phyloP scores from a whole-genome alignment of 2,888 invertebrate genomes.

The Selenia dentaria region DNA sequence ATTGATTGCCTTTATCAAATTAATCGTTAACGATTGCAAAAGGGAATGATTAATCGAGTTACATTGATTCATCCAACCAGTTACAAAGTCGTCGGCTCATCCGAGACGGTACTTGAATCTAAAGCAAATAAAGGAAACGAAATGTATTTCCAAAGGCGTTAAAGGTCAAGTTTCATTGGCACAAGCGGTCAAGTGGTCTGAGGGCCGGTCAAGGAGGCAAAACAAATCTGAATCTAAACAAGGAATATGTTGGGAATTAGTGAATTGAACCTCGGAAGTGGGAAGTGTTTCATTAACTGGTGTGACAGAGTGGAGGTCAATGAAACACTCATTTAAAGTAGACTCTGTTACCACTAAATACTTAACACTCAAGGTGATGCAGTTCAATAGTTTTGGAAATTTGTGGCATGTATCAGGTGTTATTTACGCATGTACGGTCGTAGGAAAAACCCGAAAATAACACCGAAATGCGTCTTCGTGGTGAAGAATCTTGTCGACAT shows the following conservation, averaged over 20 bases:
- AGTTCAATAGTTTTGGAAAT: conserved; percentile 11
- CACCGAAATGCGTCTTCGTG: neutral
- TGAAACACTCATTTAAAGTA: conserved; percentile 17
- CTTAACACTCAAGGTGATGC: conserved; percentile 26
- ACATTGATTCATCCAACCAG: conserved; percentile 31
- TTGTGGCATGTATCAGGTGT: neutral
- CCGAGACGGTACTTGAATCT: conserved; percentile 35
- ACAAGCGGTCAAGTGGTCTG: conserved; percentile 51
- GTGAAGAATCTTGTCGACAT: neutral
- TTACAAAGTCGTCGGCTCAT: conserved; percentile 28
- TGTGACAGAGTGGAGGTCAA: conserved; percentile 30
- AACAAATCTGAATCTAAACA: conserved; percentile 43
- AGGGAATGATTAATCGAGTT: conserved; percentile 21
- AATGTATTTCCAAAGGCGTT: conserved; percentile 38
- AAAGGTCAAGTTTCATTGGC: conserved; percentile 61
- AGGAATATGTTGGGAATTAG: conserved; percentile 29
- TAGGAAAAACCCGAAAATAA: conserved; percentile 2
- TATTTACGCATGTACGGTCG: conserved; percentile 7
- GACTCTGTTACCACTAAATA: conserved; percentile 28
- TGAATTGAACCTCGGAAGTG: conserved; percentile 27
- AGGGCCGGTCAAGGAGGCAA: conserved; percentile 62
- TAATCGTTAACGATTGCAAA: conserved; percentile 20
- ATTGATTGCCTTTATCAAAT: conserved; percentile 20
- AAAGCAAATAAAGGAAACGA: conserved; percentile 66
- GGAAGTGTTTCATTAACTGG: conserved; percentile 45